Evolutionary conservation across 2,888 invertebrate species (phyloP).

Genomic region (Phasia obesa): DNA sequence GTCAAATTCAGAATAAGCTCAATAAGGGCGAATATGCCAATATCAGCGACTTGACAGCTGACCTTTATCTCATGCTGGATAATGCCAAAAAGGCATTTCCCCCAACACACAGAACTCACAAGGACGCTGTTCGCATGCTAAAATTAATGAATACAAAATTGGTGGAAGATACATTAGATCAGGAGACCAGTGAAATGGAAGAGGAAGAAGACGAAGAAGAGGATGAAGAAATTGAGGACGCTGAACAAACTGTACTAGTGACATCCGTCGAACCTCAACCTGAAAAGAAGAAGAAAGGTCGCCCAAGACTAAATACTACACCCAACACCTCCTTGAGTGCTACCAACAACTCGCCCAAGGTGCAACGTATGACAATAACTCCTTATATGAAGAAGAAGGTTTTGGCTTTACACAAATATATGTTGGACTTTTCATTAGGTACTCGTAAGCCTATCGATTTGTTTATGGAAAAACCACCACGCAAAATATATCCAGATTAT

Average conservation of each 20-base stretch:
- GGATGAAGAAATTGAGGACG: slow-evolving; percentile 68
- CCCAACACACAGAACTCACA: slow-evolving; percentile 90
- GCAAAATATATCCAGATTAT: slow-evolving; percentile 96
- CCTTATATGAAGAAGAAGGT: slow-evolving; percentile 88
- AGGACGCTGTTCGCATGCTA: slow-evolving; percentile 92
- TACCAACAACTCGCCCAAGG: slow-evolving; percentile 75
- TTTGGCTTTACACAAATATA: slow-evolving; percentile 89
- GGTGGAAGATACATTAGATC: slow-evolving; percentile 80
- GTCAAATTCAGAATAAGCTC: slow-evolving; percentile 94
- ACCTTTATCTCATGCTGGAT: slow-evolving; percentile 97
- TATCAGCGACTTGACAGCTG: slow-evolving; percentile 94
- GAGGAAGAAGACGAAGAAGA: slow-evolving; percentile 74
- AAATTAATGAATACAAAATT: slow-evolving; percentile 92
- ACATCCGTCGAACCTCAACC: slow-evolving; percentile 64
- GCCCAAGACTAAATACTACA: slow-evolving; percentile 77
- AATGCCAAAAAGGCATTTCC: slow-evolving; percentile 96
- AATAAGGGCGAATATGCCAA: slow-evolving; percentile 91
- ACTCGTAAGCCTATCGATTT: slow-evolving; percentile 94
- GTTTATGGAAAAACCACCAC: slow-evolving; percentile 98
- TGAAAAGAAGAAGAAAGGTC: slow-evolving; percentile 78
- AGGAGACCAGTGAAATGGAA: slow-evolving; percentile 76
- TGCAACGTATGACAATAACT: slow-evolving; percentile 78
- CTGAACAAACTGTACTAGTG: slow-evolving; percentile 54
- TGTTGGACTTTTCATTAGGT: slow-evolving; percentile 88
- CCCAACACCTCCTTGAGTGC: slow-evolving; percentile 73